These are phyloP conservation scores for Phoxinus dragarum DNA, from an alignment of 2,797 vertebrate genomes.

Conservation along the genomic window DNA sequence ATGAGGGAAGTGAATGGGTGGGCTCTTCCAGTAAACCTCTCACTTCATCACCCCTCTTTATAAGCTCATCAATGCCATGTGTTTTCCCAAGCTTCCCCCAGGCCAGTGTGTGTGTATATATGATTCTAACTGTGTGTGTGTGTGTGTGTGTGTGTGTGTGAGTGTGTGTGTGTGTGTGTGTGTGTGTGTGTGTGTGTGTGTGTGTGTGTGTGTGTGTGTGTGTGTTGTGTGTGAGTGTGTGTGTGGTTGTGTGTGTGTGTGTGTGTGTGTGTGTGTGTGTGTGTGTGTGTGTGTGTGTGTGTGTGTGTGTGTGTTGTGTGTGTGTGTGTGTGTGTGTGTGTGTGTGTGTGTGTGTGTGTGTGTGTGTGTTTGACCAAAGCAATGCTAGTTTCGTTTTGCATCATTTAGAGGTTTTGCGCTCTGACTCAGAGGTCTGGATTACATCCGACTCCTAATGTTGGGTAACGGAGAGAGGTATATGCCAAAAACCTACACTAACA, in stretches of 20 bases:
- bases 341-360: not conserved
- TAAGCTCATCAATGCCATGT: slow-evolving; percentile 37
- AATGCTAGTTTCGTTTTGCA: slow-evolving; percentile 24
- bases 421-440: slow-evolving; percentile 39
- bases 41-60: slow-evolving; percentile 44
- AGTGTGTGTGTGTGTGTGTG: slow-evolving; percentile 5
- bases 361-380: slow-evolving; percentile 10
- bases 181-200: slow-evolving; percentile 4
- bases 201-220: slow-evolving; percentile 6
- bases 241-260: not conserved
- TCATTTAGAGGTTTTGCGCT: slow-evolving; percentile 20
- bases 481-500: slow-evolving; percentile 3
- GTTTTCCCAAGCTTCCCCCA: slow-evolving; percentile 37
- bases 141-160: too few relatives aligned
- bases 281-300: not conserved
- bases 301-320: not conserved
- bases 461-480: not conserved
- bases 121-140: not conserved
- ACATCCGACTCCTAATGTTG: slow-evolving; percentile 21
- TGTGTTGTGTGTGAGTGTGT: not conserved
- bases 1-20: slow-evolving; percentile 18
- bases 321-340: not conserved
- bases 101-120: slow-evolving; percentile 10
- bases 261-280: not conserved
- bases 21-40: slow-evolving; percentile 49